phyloP scores from a whole-genome alignment of 2,113 vertebrate genomes.

The Cariama cristata region DNA sequence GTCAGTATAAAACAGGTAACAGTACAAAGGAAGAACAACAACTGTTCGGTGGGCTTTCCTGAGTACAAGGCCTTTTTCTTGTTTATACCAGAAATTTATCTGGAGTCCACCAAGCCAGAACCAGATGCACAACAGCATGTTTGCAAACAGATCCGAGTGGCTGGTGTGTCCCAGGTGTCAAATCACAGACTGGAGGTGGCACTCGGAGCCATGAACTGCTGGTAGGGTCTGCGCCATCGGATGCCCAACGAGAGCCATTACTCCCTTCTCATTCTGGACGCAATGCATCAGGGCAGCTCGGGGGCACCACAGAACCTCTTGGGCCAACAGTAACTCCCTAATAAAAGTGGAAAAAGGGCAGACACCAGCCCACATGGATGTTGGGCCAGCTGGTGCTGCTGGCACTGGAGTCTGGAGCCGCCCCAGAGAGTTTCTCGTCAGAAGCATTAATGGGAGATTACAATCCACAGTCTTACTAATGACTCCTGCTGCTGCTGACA shows the following conservation, averaged over 20 bases:
- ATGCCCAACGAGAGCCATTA: fast-evolving
- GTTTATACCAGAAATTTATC: not conserved
- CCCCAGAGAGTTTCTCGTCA: not conserved
- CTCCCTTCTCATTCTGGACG: not conserved
- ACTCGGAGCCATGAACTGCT: not conserved
- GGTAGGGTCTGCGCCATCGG: not conserved
- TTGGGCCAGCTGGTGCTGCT: not conserved
- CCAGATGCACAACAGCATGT: not conserved
- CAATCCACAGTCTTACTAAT: not conserved
- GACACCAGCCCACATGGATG: not conserved
- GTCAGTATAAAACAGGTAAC: not conserved
- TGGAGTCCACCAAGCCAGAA: not conserved
- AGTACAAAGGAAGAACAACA: not conserved
- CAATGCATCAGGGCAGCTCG: not conserved
- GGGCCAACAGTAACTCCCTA: not conserved
- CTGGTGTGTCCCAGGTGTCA: not conserved
- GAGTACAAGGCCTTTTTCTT: not conserved
- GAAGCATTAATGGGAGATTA: not conserved
- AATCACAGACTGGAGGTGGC: fast-evolving
- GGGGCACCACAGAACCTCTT: not conserved
- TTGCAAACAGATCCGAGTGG: not conserved
- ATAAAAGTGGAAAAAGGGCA: not conserved
- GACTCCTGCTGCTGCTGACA: not conserved
- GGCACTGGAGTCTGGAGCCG: not conserved
- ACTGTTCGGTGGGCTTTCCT: not conserved